Evolutionary conservation across 1,140 invertebrate genomes (phyloP).

Genomic region (Drosophila arawakana): DNA sequence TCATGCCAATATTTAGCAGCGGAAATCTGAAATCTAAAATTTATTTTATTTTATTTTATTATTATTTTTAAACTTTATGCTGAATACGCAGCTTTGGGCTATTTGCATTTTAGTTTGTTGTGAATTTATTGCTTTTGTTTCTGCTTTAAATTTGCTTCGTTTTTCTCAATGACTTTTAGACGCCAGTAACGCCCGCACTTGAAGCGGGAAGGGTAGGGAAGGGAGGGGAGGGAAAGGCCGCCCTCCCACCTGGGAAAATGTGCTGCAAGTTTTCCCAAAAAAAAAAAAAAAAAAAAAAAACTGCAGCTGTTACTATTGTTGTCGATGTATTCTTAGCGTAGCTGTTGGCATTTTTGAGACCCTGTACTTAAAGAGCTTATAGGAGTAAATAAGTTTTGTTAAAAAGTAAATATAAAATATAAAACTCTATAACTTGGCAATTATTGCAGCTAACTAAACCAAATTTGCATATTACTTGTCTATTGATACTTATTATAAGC

Average conservation of each 20-base stretch:
- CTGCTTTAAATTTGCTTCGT: conserved; percentile 6
- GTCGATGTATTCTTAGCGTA: conserved; percentile 35
- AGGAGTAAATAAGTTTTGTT: too few species aligned
- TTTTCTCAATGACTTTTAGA: conserved; percentile 33
- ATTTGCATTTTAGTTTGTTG: neutral
- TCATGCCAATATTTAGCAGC: neutral
- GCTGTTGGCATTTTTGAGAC: conserved; percentile 66
- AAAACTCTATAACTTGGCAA: too few species aligned
- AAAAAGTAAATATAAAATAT: too few species aligned
- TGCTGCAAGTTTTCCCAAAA: neutral
- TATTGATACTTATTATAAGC: too few species aligned
- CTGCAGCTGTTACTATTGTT: conserved; percentile 49
- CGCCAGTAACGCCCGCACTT: conserved; percentile 42
- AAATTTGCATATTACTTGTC: too few species aligned
- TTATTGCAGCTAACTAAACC: too few species aligned
- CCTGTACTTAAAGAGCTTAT: too few species aligned
- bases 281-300: conserved; percentile 15
- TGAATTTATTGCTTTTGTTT: conserved; percentile 8
- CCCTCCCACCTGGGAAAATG: neutral
- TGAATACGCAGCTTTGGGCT: conserved; percentile 5
- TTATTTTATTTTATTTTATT: neutral
- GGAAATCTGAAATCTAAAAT: neutral
- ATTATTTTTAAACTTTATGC: too few species aligned
- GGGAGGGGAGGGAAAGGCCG: too few species aligned
- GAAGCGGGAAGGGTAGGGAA: neutral